Base-by-base conservation (phyloP, 2,113 vertebrate genomes). In the Eurystomus gularis region DNA sequence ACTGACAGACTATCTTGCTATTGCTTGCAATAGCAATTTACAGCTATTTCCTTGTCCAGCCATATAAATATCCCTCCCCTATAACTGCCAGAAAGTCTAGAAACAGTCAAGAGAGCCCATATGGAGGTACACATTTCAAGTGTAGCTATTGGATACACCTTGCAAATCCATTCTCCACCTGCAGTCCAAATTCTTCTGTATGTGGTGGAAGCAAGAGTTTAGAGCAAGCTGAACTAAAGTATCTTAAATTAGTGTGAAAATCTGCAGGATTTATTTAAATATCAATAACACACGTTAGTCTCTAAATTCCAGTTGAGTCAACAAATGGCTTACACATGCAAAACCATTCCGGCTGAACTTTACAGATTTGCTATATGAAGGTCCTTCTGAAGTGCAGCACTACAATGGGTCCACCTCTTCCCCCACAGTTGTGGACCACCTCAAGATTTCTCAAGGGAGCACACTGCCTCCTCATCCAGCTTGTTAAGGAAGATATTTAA, bases 21-120 rank as follows among this genome's bases (percentile, higher is more conserved):
- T n/a, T n/a, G n/a, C 88, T 44, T 52, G 75, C 51, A 77, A 80
- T 40, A 58, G 24, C 69, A 83, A 94, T 94, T 95, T 96, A 82
- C 65, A 93, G 88, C 44, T 54, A 76, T 85, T 82, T 94, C 66
- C 80, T 81, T 29, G 44, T 62, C 55, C 51, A 87, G 60, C 26
- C 65, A 55, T 66, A 94, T 72, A 93, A 92, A 94, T 92, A 90
- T 66, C 52, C 48, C 80, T 77, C 9, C 3, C 26, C 64, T 33
- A 31, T 23, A 61, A 42, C 25, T 51, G 20, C 49, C 86, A 69
- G 26, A 17, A 48, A 83, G 68, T 16, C 42, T 37, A 37, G 62
- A 40, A 66, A 61, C 23, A 64, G 40, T 0, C 65, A 81, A 20
- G 61, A 48, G 31, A 70, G 55, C 60, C 46, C 55, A 35, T 2